Base-by-base conservation (phyloP, 2,797 vertebrate species). In the Pachyuromys duprasi region DNA sequence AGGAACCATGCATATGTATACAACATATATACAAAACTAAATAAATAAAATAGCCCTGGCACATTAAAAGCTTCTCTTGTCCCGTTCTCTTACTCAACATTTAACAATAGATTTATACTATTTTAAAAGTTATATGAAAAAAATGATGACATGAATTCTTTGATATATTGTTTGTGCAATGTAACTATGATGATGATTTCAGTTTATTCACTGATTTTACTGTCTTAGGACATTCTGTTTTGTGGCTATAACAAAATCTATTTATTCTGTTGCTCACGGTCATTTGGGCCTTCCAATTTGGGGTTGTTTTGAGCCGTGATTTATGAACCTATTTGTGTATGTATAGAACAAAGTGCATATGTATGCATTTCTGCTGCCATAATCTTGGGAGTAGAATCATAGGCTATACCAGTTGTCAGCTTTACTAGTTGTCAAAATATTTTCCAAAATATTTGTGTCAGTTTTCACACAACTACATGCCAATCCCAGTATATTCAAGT, bases 401-500 rank as follows among this genome's bases (percentile, higher is more conserved):
- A 81, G n/a, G 28, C 7, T 74, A 45, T 57, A 74, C 36, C 53
- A 86, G n/a, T 70, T 72, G 67, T 74, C 53, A 87, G 53, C n/a
- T 42, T 31, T 31, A 39, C 84, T 57, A 74, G 67, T 42, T 74
- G 49, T 83, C 83, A 93, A 65, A 91, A 83, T 75, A 82, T 74
- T 93, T 86, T 57, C 53, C 62, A 91, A 96, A 94, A 96, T 63
- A 63, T 22, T 81, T 86, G 15, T 20, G 72, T 67, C 39, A 76
- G 31, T 95, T 83, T 96, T 86, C 67, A 74, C 26, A 96, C 70
- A 89, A 78, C 72, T 84, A 90, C 82, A 4, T 90, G 75, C 60
- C 26, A 75, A 2, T 74, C 39, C 28, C 36, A 91, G 60, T 20
- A 4, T 65, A 28, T 63, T 15, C 65, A 8, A 60, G 3, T 95